Percentiles rank a stretch among this genome's conserved stretches.
Evolutionary conservation across 2,797 vertebrate species (phyloP).

Genomic region (Cheirogaleus major): DNA sequence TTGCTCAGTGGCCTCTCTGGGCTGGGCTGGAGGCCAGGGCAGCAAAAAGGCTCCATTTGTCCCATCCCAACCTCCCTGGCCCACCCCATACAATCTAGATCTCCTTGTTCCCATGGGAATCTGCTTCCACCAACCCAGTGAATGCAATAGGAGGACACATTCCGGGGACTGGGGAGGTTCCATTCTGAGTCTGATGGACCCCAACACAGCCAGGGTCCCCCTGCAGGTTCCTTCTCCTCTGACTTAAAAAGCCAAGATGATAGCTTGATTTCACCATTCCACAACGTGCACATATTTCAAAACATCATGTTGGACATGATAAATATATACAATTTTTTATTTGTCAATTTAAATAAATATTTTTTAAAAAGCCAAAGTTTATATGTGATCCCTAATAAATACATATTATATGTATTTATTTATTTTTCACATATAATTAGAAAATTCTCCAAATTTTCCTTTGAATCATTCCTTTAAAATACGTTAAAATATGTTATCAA

Average conservation of each 20-base stretch:
- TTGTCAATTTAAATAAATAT: not conserved
- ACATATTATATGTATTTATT: not conserved
- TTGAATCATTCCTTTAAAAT: not conserved
- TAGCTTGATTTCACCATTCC: not conserved
- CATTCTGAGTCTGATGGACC: not conserved
- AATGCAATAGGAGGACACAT: not conserved
- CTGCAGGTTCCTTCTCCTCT: not conserved
- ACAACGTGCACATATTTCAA: not conserved
- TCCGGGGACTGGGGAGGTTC: not conserved
- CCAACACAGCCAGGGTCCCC: not conserved
- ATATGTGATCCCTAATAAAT: not conserved
- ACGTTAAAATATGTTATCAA: not conserved
- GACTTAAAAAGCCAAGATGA: not conserved
- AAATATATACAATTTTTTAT: not conserved
- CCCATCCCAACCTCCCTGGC: not conserved
- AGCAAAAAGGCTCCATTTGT: not conserved
- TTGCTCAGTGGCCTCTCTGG: not conserved
- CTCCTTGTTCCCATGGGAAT: not conserved
- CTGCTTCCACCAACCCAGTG: not conserved
- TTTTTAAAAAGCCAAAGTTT: not conserved
- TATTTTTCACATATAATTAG: conserved; percentile 7
- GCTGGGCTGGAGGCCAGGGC: not conserved
- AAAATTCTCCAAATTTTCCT: not conserved
- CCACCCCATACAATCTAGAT: not conserved
- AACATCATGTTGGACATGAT: not conserved